Base-by-base conservation (phyloP, 2,113 vertebrate genomes). In the Coracopsis vasa region DNA sequence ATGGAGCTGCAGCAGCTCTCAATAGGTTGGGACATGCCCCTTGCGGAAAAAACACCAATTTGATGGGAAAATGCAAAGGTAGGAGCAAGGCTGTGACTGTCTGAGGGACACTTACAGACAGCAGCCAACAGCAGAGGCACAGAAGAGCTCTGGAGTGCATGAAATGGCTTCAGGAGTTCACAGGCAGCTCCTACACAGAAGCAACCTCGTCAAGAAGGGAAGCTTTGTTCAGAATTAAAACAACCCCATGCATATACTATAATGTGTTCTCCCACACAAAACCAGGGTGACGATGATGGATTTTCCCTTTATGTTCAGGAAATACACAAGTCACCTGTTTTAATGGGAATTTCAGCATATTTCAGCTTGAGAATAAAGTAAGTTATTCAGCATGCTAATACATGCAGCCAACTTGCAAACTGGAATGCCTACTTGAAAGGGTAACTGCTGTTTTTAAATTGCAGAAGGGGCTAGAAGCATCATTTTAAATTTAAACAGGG, bases 351-450 rank as follows among this genome's bases (percentile, higher is more conserved):
- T 89, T 67, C 84, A 94, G 94, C 94, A 87, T 53, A 94, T 92
- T 95, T 95, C 78, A 95, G 93, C 84, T 94, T 8, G 90, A 95
- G 94, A 89, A 91, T 84, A 71, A 96, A 95, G 90, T 64, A n/a
- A 90, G 39, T 78, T 84, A 79, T 72, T 95, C 95, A 93, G 95
- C 95, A 92, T 95, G 96, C 94, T 95, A 95, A 96, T 90, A 95
- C 96, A 97, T 79, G 96, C 95, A 95, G 70, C 83, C 93, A 91
- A 37, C 94, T 82, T 37, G 84, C 95, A 95, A 95, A 96, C 89
- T 91, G 96, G 94, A 96, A 96, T 95, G 91, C 95, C 95, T 88
- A 95, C 95, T 97, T 95, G 94, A 96, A 96, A 95, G 94, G 87
- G 85, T 28, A 97, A 90, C 92, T 95, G 93, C 94, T 96, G 92